phyloP scores from a whole-genome alignment of 2,797 vertebrate genomes.

The Linurgus olivaceus region DNA sequence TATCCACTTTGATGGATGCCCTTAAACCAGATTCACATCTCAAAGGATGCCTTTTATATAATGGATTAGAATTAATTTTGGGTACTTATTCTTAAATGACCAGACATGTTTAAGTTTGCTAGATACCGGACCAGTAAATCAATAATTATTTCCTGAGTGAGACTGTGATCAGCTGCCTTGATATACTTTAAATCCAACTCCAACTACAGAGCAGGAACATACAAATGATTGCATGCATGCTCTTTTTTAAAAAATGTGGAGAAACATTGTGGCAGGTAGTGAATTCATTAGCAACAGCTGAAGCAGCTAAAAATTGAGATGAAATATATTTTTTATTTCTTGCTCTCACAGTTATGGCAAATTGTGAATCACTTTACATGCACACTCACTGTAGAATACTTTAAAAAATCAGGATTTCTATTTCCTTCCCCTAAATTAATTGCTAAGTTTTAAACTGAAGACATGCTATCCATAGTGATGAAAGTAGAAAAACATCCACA shows the following conservation, averaged over 20 bases:
- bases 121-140: conserved; percentile 4
- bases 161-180: neutral
- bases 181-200: neutral
- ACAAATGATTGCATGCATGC: neutral
- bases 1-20: neutral
- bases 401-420: neutral
- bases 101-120: neutral
- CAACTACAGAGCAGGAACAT: neutral
- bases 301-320: neutral
- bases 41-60: neutral
- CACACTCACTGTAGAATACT: neutral
- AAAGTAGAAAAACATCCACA: neutral
- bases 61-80: neutral
- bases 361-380: neutral
- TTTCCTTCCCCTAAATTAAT: neutral
- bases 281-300: neutral
- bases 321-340: neutral
- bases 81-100: neutral
- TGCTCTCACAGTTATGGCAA: neutral
- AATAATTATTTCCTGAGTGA: neutral
- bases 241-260: neutral
- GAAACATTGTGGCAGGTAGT: neutral
- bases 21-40: neutral
- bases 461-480: neutral
- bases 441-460: neutral